A percentile compares a stretch with the other conserved stretches of the same genome.
phyloP scores from a whole-genome alignment of 2,888 invertebrate genomes.

The Panorpa germanica region DNA sequence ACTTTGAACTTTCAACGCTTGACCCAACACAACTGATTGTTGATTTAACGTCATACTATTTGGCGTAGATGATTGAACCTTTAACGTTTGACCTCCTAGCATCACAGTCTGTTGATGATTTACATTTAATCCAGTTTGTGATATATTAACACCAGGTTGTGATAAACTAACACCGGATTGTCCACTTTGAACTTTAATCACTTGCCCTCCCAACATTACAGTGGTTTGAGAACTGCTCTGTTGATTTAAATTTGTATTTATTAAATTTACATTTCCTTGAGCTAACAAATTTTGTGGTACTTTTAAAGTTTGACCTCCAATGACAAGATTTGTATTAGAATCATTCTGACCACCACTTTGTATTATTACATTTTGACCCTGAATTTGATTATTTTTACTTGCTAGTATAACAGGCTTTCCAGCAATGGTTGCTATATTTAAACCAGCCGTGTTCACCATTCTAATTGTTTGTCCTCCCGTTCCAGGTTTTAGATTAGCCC shows the following conservation, averaged over 20 bases:
- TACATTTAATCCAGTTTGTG: no score
- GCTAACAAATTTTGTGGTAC: constrained; percentile 20
- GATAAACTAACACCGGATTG: no score
- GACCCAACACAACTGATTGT: no score
- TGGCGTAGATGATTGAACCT: constrained; percentile 18
- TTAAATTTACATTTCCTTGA: constrained; percentile 11
- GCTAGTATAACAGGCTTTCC: constrained; percentile 35
- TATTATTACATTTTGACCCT: constrained; percentile 26
- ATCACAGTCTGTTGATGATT: constrained; percentile 23
- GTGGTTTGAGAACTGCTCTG: no score
- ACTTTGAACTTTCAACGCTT: no score
- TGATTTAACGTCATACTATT: no score
- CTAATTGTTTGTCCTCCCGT: constrained; percentile 21
- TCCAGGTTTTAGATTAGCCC: constrained; percentile 10
- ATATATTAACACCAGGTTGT: no score
- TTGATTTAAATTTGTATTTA: no score
- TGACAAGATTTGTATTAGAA: constrained; percentile 16
- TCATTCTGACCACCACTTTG: constrained; percentile 15
- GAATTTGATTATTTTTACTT: constrained; percentile 20
- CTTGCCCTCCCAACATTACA: constrained; percentile 24
- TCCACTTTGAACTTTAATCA: constrained; percentile 21
- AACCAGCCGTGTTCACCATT: constrained; percentile 27
- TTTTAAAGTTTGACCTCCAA: constrained; percentile 23
- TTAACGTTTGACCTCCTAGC: constrained; percentile 23
- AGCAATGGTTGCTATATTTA: constrained; percentile 29